These are phyloP conservation scores for Neodiprion pinetum DNA, from an alignment of 1,140 invertebrate genomes.

Conservation along the genomic window DNA sequence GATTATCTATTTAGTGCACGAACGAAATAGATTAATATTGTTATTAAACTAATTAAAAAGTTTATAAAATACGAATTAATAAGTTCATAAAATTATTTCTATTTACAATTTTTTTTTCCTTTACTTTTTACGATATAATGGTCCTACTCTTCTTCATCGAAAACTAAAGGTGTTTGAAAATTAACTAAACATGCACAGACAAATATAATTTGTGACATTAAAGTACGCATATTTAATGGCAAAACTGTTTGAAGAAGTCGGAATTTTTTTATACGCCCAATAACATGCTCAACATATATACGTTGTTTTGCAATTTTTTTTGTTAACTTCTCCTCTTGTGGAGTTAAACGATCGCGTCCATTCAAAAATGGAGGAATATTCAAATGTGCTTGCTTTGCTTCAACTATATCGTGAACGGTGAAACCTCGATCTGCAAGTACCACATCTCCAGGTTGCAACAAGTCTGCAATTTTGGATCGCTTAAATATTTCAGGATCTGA, in stretches of 20 bases:
- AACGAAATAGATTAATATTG: too few relatives aligned
- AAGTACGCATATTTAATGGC: conserved; percentile 24
- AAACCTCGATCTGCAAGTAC: conserved; percentile 21
- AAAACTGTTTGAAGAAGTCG: conserved; percentile 29
- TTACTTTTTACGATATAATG: too few relatives aligned
- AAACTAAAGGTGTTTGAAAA: too few relatives aligned
- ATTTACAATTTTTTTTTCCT: too few relatives aligned
- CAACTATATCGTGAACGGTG: conserved; percentile 32
- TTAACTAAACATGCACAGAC: too few relatives aligned
- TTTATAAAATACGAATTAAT: conserved; percentile 9
- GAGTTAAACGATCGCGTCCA: conserved; percentile 21
- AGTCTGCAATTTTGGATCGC: too few relatives aligned
- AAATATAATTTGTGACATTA: conserved; percentile 32
- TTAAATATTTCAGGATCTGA: too few relatives aligned
- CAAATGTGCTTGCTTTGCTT: conserved; percentile 30
- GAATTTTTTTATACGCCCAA: conserved; percentile 33
- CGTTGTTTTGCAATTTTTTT: conserved; percentile 31
- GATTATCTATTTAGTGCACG: too few relatives aligned
- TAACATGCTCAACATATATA: conserved; percentile 35
- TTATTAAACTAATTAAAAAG: too few relatives aligned
- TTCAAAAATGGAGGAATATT: conserved; percentile 35
- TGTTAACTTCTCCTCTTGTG: conserved; percentile 28
- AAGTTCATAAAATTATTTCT: too few relatives aligned
- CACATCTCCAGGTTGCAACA: too few relatives aligned
- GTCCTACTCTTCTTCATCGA: too few relatives aligned